Conservation (phyloP, 64 coral and sea anemone genomes). For the Catalaphyllia jardinei region DNA sequence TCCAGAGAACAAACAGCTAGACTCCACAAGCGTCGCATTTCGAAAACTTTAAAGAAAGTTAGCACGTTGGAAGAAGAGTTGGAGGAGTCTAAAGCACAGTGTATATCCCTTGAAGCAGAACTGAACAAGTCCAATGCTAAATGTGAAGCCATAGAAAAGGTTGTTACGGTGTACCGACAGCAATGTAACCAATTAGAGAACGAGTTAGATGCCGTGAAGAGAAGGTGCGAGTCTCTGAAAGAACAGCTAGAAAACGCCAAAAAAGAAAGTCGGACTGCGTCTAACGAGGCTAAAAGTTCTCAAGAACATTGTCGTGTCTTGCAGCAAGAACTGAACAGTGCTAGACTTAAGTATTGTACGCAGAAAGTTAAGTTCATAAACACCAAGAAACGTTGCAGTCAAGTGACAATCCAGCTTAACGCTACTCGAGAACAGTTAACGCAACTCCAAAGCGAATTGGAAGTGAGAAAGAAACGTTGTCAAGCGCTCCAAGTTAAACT, state of each 20-base stretch:
- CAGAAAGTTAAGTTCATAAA: conserved; percentile 95
- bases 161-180: conserved; percentile 76
- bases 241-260: conserved; percentile 79
- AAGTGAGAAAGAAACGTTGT: conserved; percentile 74
- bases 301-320: conserved; percentile 84
- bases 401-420: conserved; percentile 72
- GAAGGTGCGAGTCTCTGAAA: conserved; percentile 69
- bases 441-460: conserved; percentile 71
- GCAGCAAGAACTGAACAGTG: conserved; percentile 90
- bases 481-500: conserved; percentile 81
- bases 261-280: conserved; percentile 27
- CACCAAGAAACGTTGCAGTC: conserved; percentile 75
- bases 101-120: conserved; percentile 66
- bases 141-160: conserved; percentile 77
- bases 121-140: conserved; percentile 73
- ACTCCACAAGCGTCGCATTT: conserved; percentile 26
- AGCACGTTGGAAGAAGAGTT: conserved; percentile 67
- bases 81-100: conserved; percentile 70
- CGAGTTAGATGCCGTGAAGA: conserved; percentile 75
- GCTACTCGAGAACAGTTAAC: conserved; percentile 62
- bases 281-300: conserved; percentile 64
- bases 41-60: conserved; percentile 60
- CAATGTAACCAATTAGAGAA: conserved; percentile 87
- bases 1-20: conserved; percentile 26
- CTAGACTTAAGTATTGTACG: conserved; percentile 92